Base-by-base conservation (phyloP, 2,888 invertebrate species). In the Pandemis heparana region DNA sequence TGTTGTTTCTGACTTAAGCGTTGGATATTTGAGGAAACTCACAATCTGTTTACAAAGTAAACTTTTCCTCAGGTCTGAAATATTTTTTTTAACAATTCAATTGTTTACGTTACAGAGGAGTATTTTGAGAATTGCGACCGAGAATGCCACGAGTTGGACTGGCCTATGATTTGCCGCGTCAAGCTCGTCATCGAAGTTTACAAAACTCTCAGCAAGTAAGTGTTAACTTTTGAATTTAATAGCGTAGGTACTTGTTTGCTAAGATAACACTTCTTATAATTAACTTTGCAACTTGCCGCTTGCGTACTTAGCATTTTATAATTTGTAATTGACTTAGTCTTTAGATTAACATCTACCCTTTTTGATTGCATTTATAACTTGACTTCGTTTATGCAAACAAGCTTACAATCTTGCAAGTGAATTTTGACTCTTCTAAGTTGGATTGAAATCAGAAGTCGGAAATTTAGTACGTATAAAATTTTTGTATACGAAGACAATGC, bases 111-210 rank as follows among this genome's bases (percentile, higher is more conserved):
- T 96, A 66, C 95, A 97, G 97, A 97, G 89, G 96, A 96, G 84
- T 95, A 95, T 82, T 96, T 96, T 82, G 95, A 96, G 81, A 96
- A 96, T 82, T 97, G 97, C 87, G 96, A 97, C 83, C 94, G 97
- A 81, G 96, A 96, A 80, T 97, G 97, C 87, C 96, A 96, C 82
- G 96, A 96, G 77, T 89, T 96, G 75, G 96, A 96, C 83, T 97
- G 96, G 96, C 97, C 97, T 4, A 97, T 97, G 96, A 96, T 96
- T 81, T 97, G 97, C 87, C 94, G 97, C 74, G 95, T 97, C 76
- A 96, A 97, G 89, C 93, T 97, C 79, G 96, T 96, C 60, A 92
- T 97, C 73, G 97, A 97, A 89, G 96, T 96, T 78, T 96, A 96
- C 84, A 96, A 96, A 85, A 96, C 96, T 5, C 92, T 96, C 78